Percentiles rank a stretch among this genome's conserved stretches.
Evolutionary conservation across 2,797 vertebrate species (phyloP).

Genomic region (Loriculus beryllinus): DNA sequence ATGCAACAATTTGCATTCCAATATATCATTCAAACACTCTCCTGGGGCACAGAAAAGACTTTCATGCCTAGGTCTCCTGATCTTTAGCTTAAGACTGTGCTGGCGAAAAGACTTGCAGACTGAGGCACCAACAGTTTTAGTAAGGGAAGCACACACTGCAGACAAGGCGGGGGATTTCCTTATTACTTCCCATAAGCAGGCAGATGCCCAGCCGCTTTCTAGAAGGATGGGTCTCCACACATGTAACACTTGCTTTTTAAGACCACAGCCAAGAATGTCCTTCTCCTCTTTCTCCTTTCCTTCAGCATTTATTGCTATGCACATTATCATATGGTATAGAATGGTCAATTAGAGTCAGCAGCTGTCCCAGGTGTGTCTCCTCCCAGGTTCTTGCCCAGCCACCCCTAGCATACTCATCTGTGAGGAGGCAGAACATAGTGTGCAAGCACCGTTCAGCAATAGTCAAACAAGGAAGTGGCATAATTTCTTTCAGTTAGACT

Average conservation of each 20-base stretch:
- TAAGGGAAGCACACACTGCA: not conserved
- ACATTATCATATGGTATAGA: not conserved
- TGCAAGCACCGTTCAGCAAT: not conserved
- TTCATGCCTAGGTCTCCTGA: not conserved
- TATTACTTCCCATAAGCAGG: not conserved
- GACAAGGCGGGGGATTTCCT: not conserved
- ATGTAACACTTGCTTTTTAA: not conserved
- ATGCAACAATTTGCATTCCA: not conserved
- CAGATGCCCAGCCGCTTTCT: not conserved
- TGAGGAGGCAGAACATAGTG: accelerated
- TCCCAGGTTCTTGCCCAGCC: not conserved
- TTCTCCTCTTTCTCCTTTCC: not conserved
- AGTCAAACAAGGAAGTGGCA: not conserved
- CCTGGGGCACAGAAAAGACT: not conserved
- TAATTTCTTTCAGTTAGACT: not conserved
- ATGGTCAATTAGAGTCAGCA: not conserved
- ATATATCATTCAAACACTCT: not conserved
- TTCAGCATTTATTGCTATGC: not conserved
- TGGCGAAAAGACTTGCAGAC: not conserved
- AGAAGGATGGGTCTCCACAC: not conserved
- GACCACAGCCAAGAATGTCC: not conserved
- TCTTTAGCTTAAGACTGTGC: not conserved
- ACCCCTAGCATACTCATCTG: not conserved
- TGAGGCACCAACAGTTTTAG: not conserved
- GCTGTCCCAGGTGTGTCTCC: not conserved